Base-by-base conservation (phyloP, 2,888 invertebrate species). In the Coremacera marginata region DNA sequence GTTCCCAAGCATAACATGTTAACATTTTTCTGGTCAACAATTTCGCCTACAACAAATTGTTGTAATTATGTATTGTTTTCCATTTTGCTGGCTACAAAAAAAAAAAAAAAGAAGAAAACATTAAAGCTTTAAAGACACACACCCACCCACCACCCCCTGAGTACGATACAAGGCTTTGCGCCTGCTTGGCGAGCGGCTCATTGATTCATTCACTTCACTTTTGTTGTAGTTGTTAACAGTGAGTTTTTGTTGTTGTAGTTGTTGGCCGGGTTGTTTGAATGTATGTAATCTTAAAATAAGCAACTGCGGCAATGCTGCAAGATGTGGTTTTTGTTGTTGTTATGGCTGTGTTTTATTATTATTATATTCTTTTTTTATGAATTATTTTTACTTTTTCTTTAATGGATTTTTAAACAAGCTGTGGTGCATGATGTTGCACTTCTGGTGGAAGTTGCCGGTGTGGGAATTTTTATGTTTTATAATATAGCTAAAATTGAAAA, bases 341-440 rank as follows among this genome's bases (percentile, higher is more conserved):
- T 34, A 16, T 60, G 19, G 57, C 7, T 60, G 9, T n/a, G 27
- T 63, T 0, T 14, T 31, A 31, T n/a, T n/a, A n/a, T n/a, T n/a
- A n/a, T 31, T 63, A 22, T 65, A 31, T 7, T 7, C 1, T 37
- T 37, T 37, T 44, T 44, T 44, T 14, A 44, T 44, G 44, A 44
- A 37, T 63, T 62, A 14, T 22, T 22, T 37, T 67, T 63, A 0
- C 19, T 67, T 37, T 37, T 37, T 44, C 11, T 34, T 67, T 51
- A 68, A 68, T 68, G 27, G 27, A 14, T 25, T 22, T n/a, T 2
- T 31, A 27, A 68, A 68, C 37, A 51, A 51, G 49, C 51, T 51
- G n/a, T 68, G 25, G n/a, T 68, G 25, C 68, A 27, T 68, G 68
- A 68, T 68, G 49, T n/a, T 68, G 68, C 68, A 68, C 51, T 68